Conservation (phyloP, 2,888 invertebrate genomes). For the Netelia fuscicornis region DNA sequence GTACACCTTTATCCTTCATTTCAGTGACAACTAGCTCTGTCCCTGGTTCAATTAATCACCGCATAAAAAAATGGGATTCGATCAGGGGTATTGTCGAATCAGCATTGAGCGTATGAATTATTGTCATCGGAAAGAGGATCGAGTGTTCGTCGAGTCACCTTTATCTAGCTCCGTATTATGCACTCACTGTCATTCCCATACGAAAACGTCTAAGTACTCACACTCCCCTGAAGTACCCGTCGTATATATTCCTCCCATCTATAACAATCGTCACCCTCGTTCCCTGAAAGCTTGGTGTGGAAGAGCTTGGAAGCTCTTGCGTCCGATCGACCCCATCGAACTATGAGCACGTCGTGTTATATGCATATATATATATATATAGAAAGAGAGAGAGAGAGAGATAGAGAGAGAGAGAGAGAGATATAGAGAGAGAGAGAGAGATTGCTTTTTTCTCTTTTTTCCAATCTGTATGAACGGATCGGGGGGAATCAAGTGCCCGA, state of each 20-base stretch:
- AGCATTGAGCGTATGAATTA: slow-evolving; percentile 1
- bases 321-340: slow-evolving; percentile 34
- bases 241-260: neutral
- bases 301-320: slow-evolving; percentile 30
- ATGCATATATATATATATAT: slow-evolving; percentile 2
- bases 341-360: slow-evolving; percentile 47
- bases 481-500: slow-evolving; percentile 23
- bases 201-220: slow-evolving; percentile 5
- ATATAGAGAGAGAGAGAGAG: too few relatives aligned
- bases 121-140: neutral
- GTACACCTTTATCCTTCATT: too few relatives aligned
- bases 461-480: slow-evolving; percentile 15
- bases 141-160: neutral
- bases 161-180: neutral
- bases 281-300: neutral
- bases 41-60: neutral
- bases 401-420: too few relatives aligned
- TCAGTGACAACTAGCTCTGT: neutral
- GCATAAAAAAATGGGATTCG: neutral
- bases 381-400: too few relatives aligned
- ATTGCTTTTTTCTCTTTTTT: slow-evolving; percentile 18
- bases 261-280: slow-evolving; percentile 33
- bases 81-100: neutral
- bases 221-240: slow-evolving; percentile 7
- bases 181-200: neutral